Evolutionary conservation across 1,140 invertebrate genomes (phyloP).

Genomic region (Ostrea denselamellosa): DNA sequence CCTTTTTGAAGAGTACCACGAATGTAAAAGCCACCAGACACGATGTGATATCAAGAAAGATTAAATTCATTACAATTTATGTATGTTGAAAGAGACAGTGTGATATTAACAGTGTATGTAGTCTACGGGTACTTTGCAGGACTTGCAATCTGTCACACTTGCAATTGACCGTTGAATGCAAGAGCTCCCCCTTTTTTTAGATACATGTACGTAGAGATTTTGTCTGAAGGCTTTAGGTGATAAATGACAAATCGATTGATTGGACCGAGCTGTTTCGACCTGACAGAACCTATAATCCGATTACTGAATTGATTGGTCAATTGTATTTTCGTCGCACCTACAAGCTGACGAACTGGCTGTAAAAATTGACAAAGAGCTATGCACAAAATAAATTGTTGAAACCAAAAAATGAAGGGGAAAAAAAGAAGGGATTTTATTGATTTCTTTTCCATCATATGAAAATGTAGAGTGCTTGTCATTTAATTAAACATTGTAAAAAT

Average conservation of each 20-base stretch:
- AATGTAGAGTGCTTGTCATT: not conserved
- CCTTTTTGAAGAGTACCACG: conserved; percentile 12
- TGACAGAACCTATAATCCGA: not conserved
- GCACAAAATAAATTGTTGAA: conserved; percentile 12
- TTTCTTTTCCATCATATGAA: not conserved
- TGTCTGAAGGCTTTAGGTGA: not conserved
- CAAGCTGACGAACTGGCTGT: not conserved
- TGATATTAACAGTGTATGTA: not conserved
- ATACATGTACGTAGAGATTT: not conserved
- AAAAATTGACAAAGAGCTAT: not conserved
- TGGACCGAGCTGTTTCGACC: not conserved
- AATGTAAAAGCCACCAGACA: not conserved
- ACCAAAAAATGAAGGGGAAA: not conserved
- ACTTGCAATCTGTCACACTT: not conserved
- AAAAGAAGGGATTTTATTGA: not conserved
- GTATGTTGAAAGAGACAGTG: not conserved
- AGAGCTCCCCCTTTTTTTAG: not conserved
- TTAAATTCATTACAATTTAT: not conserved
- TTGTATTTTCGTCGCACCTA: not conserved
- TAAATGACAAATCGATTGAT: conserved; percentile 3
- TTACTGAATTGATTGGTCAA: conserved; percentile 5
- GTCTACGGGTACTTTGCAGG: not conserved
- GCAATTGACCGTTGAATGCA: not conserved
- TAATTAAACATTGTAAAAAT: not conserved
- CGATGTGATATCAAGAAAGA: not conserved